Base-by-base conservation (phyloP, 2,113 vertebrate genomes). In the Dolichotis patagonum region DNA sequence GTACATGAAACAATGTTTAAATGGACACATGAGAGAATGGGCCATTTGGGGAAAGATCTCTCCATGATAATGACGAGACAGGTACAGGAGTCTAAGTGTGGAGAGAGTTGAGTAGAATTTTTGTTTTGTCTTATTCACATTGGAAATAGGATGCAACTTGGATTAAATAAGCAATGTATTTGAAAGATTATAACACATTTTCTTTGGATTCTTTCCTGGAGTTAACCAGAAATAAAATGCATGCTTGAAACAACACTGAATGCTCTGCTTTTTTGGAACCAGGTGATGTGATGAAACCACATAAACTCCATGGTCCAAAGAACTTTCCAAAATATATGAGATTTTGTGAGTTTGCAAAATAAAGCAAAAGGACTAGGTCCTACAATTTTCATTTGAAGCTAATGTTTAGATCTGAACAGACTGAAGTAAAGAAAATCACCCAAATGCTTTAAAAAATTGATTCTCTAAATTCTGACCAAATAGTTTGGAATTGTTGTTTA, bases 391-490 rank as follows among this genome's bases (percentile, higher is more conserved):
- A 80, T 67, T 85, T 91, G 62, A 91, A 87, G 49, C 19, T 83
- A 69, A 20, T 91, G 73, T 98, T 92, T 86, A 97, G 86, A 95
- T 58, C 77, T 60, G 80, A 95, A 56, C 41, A 75, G 94, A 83
- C 22, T 95, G 60, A 97, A 97, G 81, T 77, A 88, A 89, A 49
- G 83, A 96, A 96, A 98, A 98, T 90, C 28, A 86, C 67, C 75
- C 43, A 91, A 86, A 89, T 56, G 63, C 73, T 94, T 95, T 71
- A 94, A 96, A 90, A 89, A 84, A 95, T 84, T 52, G 0, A 0
- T 97, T 98, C 67, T 94, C 78, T 97, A 97, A 91, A 97, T 90
- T 96, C 92, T 81, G 92, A 97, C 97, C 96, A 94, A 92, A 3
- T 0, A 97, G 73, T 96, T 97, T 96, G 43, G 86, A 97, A 95